Base-by-base conservation (phyloP, 2,113 vertebrate species). In the Gymnocephalus cernua region DNA sequence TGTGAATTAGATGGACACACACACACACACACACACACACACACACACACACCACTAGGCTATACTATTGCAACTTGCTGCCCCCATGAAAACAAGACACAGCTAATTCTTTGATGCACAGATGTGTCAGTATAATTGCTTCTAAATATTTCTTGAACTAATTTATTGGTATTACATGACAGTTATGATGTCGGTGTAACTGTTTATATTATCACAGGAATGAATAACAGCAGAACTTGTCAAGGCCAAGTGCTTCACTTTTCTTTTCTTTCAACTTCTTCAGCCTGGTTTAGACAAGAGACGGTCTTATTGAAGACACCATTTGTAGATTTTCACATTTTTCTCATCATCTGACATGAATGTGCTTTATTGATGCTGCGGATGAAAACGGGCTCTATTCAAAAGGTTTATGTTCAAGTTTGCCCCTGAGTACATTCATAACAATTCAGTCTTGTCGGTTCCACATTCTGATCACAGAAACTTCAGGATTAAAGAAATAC, bases 1-100 rank as follows among this genome's bases (percentile, higher is more conserved):
- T 77, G 70, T 65, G 70, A 73, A 80, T 74, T 73, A 82, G 27
- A 76, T 2, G 12, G 63, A 61, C 68, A 23, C 58, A 53, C 59
- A 56, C 45, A 32, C 50, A 62, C 65, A 27, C 23, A 21, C 50
- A 56, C 45, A 67, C 38, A 50, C 21, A 59, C 7, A 23, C 11
- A 74, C 35, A 65, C 19, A 51, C 14, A 32, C 13, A 4, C 35
- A 57, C 79, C 77, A 65, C 54, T 58, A 69, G 77, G 77, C 67
- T 87, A 80, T 66, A 76, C 51, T 79, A 59, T 71, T 85, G 51
- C 23, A 72, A 48, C 78, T 69, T 2, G 4, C 62, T 3, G 1
- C 35, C 29, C 70, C 13, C 18, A 45, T 54, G 15, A 79, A 64
- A 58, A 63, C 44, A 2, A 59, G 23, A 50, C n/a, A 32, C 12